phyloP scores from a whole-genome alignment of 2,888 invertebrate species.

The Yponomeuta plumbellus region DNA sequence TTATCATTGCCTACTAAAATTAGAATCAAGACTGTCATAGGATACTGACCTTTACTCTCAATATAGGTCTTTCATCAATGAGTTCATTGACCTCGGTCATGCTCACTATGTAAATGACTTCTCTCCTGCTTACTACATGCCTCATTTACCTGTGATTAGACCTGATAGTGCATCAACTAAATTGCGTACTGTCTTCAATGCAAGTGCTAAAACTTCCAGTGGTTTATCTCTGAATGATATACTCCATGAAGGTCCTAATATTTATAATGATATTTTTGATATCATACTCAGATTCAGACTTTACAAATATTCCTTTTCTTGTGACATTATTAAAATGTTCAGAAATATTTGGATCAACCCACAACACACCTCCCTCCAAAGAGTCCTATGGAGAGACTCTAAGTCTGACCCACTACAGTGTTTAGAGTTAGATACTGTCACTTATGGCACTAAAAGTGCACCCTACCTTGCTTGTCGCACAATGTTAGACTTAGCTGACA shows the following conservation, averaged over 20 bases:
- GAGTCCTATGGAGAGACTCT: constrained; percentile 20
- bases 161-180: too few species aligned
- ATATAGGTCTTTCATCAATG: too few species aligned
- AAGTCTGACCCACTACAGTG: constrained; percentile 16
- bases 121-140: background rate
- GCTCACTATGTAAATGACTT: too few species aligned
- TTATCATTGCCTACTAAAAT: too few species aligned
- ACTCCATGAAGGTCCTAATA: constrained; percentile 25
- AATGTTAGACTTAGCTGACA: constrained; percentile 18
- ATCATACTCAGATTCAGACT: constrained; percentile 24
- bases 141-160: background rate
- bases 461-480: constrained; percentile 21
- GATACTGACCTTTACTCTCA: too few species aligned
- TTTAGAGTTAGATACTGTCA: constrained; percentile 18
- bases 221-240: constrained; percentile 24
- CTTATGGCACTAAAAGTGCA: constrained; percentile 21
- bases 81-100: too few species aligned
- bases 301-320: constrained; percentile 22
- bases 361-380: constrained; percentile 17
- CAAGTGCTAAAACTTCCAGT: background rate
- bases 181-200: too few species aligned
- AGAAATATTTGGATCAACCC: constrained; percentile 21
- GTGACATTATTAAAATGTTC: constrained; percentile 24
- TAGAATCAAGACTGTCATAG: too few species aligned
- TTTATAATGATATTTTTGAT: constrained; percentile 23